Conservation (phyloP, 2,797 vertebrate genomes). For the Eulemur mongoz region DNA sequence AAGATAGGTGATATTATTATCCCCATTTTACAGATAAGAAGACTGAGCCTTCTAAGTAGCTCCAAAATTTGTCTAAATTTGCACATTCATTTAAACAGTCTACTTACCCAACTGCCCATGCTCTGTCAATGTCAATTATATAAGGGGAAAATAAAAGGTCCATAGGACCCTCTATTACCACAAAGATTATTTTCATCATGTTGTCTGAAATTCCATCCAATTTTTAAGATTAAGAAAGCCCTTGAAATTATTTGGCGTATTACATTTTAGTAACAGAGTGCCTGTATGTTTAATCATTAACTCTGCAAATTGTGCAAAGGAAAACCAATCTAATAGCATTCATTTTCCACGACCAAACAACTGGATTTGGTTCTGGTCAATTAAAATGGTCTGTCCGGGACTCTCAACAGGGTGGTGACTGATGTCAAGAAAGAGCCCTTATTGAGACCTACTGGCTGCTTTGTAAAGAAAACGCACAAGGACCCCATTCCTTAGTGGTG, state of each 20-base stretch:
- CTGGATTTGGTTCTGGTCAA: slow-evolving; percentile 77
- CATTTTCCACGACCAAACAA: slow-evolving; percentile 77
- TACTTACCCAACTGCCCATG: neutral
- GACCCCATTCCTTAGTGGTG: slow-evolving; percentile 17
- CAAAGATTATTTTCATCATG: slow-evolving; percentile 46
- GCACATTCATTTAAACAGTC: neutral
- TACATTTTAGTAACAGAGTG: slow-evolving; percentile 50
- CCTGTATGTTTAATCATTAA: slow-evolving; percentile 59
- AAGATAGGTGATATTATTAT: neutral
- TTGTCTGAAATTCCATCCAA: slow-evolving; percentile 8
- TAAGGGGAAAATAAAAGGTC: neutral
- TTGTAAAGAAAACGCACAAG: slow-evolving; percentile 47
- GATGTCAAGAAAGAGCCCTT: slow-evolving; percentile 69
- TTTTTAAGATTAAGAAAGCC: slow-evolving; percentile 45
- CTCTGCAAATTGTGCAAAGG: slow-evolving; percentile 67
- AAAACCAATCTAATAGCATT: slow-evolving; percentile 70
- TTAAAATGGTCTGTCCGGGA: slow-evolving; percentile 70
- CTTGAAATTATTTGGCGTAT: slow-evolving; percentile 40
- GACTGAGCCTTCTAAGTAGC: neutral
- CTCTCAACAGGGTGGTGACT: slow-evolving; percentile 75
- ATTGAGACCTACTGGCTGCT: slow-evolving; percentile 69
- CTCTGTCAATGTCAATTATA: neutral
- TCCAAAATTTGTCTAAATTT: neutral
- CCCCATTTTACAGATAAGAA: slow-evolving; percentile 28
- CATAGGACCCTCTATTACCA: neutral